Percentiles rank a stretch among this genome's conserved stretches.
Conservation (phyloP, 2,888 invertebrate genomes). For the Atherix ibis region DNA sequence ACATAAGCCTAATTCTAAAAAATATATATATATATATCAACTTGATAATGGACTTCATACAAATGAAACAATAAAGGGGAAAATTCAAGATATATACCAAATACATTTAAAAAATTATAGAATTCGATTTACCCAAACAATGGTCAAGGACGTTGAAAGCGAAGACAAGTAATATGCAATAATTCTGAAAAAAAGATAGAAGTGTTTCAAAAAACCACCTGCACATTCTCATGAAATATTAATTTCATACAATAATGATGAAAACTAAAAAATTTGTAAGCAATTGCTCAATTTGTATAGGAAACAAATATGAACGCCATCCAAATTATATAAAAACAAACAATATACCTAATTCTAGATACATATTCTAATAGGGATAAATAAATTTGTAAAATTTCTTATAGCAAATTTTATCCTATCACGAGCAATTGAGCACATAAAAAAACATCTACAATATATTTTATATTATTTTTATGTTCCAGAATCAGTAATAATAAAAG, state of each 20-base stretch:
- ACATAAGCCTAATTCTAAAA: no score
- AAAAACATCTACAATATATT: no score
- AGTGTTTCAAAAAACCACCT: background rate
- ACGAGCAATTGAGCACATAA: no score
- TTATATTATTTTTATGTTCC: no score
- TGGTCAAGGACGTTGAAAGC: constrained; percentile 1
- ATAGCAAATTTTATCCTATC: background rate
- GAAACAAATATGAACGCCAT: constrained; percentile 1
- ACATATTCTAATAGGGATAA: no score
- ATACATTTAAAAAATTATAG: background rate
- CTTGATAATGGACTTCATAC: background rate
- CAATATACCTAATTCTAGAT: background rate
- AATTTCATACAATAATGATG: background rate
- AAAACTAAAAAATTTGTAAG: background rate
- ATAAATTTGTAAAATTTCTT: no score
- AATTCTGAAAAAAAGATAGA: background rate
- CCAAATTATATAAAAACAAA: no score
- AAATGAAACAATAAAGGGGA: background rate
- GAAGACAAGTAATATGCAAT: constrained; percentile 2
- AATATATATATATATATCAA: no score
- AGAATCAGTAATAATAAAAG: no score
- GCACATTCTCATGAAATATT: background rate
- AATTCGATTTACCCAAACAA: constrained; percentile 4
- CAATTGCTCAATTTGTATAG: background rate
- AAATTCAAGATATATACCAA: background rate